Evolutionary conservation across 2,888 invertebrate species (phyloP).

Genomic region (Drosophila anomelani): DNA sequence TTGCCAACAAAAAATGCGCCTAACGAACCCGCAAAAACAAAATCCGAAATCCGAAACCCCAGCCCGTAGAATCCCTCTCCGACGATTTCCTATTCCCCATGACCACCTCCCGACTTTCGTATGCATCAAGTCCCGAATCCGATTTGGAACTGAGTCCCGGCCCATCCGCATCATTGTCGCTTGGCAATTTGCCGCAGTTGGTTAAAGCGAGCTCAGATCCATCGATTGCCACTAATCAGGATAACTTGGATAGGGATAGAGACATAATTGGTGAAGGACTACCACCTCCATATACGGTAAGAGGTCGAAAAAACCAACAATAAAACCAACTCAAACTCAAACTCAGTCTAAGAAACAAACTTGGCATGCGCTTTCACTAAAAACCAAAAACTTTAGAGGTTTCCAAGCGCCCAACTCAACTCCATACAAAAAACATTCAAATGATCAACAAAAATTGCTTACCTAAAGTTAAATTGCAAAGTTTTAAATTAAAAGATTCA

Average conservation of each 20-base stretch:
- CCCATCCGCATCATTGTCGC: constrained; percentile 87
- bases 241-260: constrained; percentile 90
- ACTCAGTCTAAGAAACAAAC: constrained; percentile 23
- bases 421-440: constrained; percentile 12
- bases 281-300: constrained; percentile 95
- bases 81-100: constrained; percentile 99
- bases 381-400: constrained; percentile 27
- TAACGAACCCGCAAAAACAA: constrained; percentile 37
- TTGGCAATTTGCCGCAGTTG: constrained; percentile 87
- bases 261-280: constrained; percentile 87
- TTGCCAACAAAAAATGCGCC: constrained; percentile 43
- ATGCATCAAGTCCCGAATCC: constrained; percentile 98
- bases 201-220: constrained; percentile 96
- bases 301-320: constrained; percentile 81
- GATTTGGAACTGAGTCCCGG: constrained; percentile 95
- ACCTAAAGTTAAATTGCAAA: background rate
- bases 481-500: background rate
- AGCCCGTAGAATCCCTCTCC: constrained; percentile 98
- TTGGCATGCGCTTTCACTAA: constrained; percentile 64
- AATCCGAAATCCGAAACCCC: constrained; percentile 79
- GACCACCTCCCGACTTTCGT: constrained; percentile 97
- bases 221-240: constrained; percentile 96
- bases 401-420: constrained; percentile 29
- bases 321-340: constrained; percentile 18
- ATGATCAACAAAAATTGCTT: constrained; percentile 3